These are phyloP conservation scores for Taurulus bubalis DNA, from an alignment of 2,113 vertebrate genomes.

Conservation along the genomic window DNA sequence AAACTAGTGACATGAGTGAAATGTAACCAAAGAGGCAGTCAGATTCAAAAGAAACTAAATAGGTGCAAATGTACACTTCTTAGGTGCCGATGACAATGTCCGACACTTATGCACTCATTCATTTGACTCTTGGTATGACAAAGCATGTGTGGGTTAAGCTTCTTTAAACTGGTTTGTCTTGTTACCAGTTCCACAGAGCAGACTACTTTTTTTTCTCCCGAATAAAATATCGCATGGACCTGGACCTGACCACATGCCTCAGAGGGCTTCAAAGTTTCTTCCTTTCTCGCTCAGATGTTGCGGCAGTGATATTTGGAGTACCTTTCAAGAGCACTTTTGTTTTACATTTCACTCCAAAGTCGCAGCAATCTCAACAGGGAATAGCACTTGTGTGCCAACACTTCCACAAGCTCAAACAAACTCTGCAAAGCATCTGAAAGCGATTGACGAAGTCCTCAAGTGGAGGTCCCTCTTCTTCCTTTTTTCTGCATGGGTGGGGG, in stretches of 20 bases:
- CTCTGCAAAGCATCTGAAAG: constrained; percentile 60
- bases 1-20: neutral
- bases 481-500: constrained; percentile 19
- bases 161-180: constrained; percentile 64
- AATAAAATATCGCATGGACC: neutral
- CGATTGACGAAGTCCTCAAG: constrained; percentile 54
- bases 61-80: neutral
- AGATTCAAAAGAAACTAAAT: neutral
- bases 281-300: neutral
- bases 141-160: neutral
- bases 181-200: constrained; percentile 36
- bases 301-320: neutral
- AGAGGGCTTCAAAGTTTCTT: neutral
- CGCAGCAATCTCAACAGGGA: neutral
- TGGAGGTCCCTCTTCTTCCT: constrained; percentile 39
- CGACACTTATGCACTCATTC: neutral
- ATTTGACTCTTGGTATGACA: constrained; percentile 15
- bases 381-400: constrained; percentile 10
- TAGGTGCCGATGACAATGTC: neutral
- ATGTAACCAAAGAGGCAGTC: neutral
- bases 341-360: neutral
- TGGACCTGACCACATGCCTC: neutral
- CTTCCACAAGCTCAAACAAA: constrained; percentile 5
- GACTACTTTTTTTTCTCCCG: constrained; percentile 6
- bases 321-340: neutral